Conservation (phyloP, 1,140 invertebrate genomes). For the Trigoniulus corallinus region DNA sequence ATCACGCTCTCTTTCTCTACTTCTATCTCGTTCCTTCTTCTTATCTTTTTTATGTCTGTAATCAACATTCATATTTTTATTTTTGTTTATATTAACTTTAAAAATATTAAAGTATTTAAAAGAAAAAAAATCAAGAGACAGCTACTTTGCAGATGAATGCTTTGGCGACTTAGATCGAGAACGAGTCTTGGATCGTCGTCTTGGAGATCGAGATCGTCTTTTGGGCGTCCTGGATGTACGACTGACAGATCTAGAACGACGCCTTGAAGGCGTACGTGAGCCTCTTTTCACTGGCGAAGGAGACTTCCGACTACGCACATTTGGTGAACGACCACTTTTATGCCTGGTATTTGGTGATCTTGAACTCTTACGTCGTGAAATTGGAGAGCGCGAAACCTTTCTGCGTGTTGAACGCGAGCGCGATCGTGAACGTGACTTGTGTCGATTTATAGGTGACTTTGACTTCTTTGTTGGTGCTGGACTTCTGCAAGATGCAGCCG, state of each 20-base stretch:
- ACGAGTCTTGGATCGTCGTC: not conserved
- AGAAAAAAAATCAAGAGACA: not conserved
- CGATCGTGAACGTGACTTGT: constrained; percentile 14
- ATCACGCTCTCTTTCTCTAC: constrained; percentile 6
- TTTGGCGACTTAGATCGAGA: constrained; percentile 19
- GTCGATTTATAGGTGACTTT: not conserved
- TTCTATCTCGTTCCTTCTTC: constrained; percentile 20
- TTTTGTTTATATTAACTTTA: too few relatives aligned
- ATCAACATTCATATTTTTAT: too few relatives aligned
- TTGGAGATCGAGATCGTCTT: constrained; percentile 4
- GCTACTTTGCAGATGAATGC: constrained; percentile 5
- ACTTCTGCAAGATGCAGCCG: not conserved
- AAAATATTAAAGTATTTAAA: not conserved
- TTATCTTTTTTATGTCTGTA: constrained; percentile 27
- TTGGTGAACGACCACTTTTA: too few relatives aligned
- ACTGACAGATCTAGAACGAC: not conserved
- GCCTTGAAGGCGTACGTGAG: constrained; percentile 1
- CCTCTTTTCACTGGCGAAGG: not conserved
- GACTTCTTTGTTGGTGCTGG: not conserved
- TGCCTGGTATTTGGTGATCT: not conserved
- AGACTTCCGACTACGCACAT: constrained; percentile 8
- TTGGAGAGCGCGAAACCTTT: constrained; percentile 12
- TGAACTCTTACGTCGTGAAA: constrained; percentile 4
- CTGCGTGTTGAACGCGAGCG: constrained; percentile 17
- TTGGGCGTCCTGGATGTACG: not conserved